Conservation (phyloP, 2,797 vertebrate species). For the Peromyscus nudipes region DNA sequence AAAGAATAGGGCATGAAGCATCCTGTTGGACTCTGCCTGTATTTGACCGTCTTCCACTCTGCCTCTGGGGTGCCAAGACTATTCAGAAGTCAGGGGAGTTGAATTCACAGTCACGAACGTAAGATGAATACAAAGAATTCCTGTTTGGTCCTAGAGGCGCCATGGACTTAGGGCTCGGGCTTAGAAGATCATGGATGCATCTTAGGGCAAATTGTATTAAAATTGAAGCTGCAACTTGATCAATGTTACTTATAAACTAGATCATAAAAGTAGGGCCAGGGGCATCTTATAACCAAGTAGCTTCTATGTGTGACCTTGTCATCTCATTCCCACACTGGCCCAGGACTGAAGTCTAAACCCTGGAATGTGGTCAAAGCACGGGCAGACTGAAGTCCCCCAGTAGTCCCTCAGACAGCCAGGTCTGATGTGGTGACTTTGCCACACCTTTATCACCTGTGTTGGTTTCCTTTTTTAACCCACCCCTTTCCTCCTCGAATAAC, state of each 20-base stretch:
- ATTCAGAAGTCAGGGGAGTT: not conserved
- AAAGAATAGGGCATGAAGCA: constrained; percentile 55
- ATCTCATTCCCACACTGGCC: not conserved
- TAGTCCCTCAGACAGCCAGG: not conserved
- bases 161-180: not conserved
- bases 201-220: constrained; percentile 4
- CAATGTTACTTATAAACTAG: not conserved
- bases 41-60: constrained; percentile 40
- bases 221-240: not conserved
- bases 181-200: not conserved
- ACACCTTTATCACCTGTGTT: not conserved
- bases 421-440: not conserved
- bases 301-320: constrained; percentile 39
- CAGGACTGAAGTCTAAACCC: not conserved
- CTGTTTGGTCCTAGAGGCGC: not conserved
- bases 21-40: constrained; percentile 41
- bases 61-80: constrained; percentile 21
- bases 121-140: constrained; percentile 37
- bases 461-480: not conserved
- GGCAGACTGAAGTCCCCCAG: not conserved
- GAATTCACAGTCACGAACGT: constrained; percentile 35
- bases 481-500: not conserved
- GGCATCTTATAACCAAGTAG: not conserved
- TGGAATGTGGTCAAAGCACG: constrained; percentile 23
- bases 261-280: not conserved